These are phyloP conservation scores for Tychaedon coryphoeus DNA, from an alignment of 2,113 vertebrate species.

Conservation along the genomic window DNA sequence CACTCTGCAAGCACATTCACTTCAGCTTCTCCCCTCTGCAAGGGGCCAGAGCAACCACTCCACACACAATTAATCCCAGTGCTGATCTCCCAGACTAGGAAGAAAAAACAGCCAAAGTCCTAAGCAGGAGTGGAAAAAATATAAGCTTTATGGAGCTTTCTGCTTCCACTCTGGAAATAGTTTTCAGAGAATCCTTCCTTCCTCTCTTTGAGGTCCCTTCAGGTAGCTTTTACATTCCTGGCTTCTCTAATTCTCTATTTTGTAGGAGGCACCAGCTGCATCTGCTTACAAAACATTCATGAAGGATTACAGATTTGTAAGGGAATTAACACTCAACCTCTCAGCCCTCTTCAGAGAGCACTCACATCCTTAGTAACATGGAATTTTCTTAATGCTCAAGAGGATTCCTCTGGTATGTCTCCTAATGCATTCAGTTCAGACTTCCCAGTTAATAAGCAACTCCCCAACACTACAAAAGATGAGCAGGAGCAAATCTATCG, in stretches of 20 bases:
- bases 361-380: neutral
- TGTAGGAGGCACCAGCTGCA: neutral
- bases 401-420: neutral
- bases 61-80: neutral
- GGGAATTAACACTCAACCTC: constrained; percentile 23
- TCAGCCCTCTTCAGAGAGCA: neutral
- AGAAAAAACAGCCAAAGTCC: neutral
- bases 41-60: neutral
- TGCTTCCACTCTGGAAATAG: neutral
- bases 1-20: neutral
- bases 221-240: neutral
- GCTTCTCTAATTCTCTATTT: neutral
- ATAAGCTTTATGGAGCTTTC: neutral
- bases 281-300: neutral
- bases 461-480: neutral
- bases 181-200: neutral
- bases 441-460: neutral
- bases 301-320: constrained; percentile 17
- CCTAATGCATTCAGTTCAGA: neutral
- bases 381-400: neutral
- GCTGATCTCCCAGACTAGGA: neutral
- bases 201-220: neutral
- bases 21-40: neutral
- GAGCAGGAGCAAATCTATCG: neutral
- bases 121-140: neutral